Evolutionary conservation across 2,113 vertebrate species (phyloP).

Genomic region (Protobothrops mucrosquamatus): DNA sequence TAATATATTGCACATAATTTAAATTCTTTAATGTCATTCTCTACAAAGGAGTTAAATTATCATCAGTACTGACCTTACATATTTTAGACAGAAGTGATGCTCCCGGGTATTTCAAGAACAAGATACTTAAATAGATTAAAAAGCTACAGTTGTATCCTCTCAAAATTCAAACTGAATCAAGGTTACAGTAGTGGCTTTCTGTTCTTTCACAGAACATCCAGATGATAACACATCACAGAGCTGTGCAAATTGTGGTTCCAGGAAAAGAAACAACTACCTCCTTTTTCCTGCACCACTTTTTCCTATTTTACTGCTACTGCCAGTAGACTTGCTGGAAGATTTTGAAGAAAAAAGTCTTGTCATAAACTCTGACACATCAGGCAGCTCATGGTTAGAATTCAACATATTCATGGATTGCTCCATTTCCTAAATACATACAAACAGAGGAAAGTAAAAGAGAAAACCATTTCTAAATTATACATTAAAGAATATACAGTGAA

Average conservation of each 20-base stretch:
- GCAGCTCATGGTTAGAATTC: slow-evolving; percentile 97
- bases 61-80: slow-evolving; percentile 66
- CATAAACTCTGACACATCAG: slow-evolving; percentile 98
- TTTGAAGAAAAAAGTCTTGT: slow-evolving; percentile 98
- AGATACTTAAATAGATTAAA: slow-evolving; percentile 67
- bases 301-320: slow-evolving; percentile 85
- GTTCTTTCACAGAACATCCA: slow-evolving; percentile 58
- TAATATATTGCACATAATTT: slow-evolving; percentile 68
- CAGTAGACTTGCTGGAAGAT: slow-evolving; percentile 86
- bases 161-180: slow-evolving; percentile 53
- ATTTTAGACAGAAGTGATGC: slow-evolving; percentile 65
- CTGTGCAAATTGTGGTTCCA: slow-evolving; percentile 59
- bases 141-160: slow-evolving; percentile 62
- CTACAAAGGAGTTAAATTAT: slow-evolving; percentile 71
- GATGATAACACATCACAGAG: slow-evolving; percentile 50
- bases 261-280: slow-evolving; percentile 82
- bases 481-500: fast-evolving
- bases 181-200: slow-evolving; percentile 70
- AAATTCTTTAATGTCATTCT: slow-evolving; percentile 67
- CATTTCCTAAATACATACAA: slow-evolving; percentile 83
- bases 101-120: slow-evolving; percentile 64
- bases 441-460: slow-evolving; percentile 36
- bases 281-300: slow-evolving; percentile 87
- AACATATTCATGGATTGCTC: slow-evolving; percentile 99
- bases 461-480: slow-evolving; percentile 16